Base-by-base conservation (phyloP, 37 sponge, comb jelly and placozoan species). In the Bolinopsis microptera region DNA sequence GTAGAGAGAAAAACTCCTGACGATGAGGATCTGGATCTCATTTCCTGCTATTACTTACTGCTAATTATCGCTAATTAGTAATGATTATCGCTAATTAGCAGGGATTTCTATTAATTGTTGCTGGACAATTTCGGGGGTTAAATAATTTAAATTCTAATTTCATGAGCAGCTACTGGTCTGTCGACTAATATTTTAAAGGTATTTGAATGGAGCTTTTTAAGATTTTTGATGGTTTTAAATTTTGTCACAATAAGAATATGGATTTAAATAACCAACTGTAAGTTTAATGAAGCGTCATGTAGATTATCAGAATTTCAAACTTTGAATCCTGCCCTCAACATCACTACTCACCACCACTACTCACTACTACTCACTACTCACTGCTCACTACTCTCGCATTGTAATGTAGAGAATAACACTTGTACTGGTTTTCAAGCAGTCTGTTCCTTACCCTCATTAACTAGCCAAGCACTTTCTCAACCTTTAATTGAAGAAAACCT, bases 1-100 rank as follows among this genome's bases (percentile, higher is more conserved):
- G 96, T 98, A 94, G 80, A 48, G 61, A 18, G 61, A 13, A 48
- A 48, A 48, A 18, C 13, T 48, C 61, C 61, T 13, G 5, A 5
- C 61, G n/a, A n/a, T n/a, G 61, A 48, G 61, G 61, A 13, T 5
- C 61, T 48, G 5, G 61, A 18, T 48, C 61, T 48, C 61, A 48
- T 48, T 48, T 48, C 61, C 5, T 48, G 13, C 61, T 48, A 48
- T 13, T 48, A 5, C 5, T 48, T 48, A 48, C 5, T 48, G 61
- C 61, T 48, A 48, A 48, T 48, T 48, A 48, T 5, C 13, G 61
- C 9, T 48, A 18, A 48, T 48, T 5, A 18, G 9, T 18, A 13
- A 5, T 48, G 13, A 48, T 48, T 48, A 13, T 5, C 13, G 5
- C 13, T 48, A 48, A 48, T 48, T 48, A 48, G 61, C 61, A 48